These are phyloP conservation scores for Lasiommata megera DNA, from an alignment of 2,888 invertebrate genomes.

Conservation along the genomic window DNA sequence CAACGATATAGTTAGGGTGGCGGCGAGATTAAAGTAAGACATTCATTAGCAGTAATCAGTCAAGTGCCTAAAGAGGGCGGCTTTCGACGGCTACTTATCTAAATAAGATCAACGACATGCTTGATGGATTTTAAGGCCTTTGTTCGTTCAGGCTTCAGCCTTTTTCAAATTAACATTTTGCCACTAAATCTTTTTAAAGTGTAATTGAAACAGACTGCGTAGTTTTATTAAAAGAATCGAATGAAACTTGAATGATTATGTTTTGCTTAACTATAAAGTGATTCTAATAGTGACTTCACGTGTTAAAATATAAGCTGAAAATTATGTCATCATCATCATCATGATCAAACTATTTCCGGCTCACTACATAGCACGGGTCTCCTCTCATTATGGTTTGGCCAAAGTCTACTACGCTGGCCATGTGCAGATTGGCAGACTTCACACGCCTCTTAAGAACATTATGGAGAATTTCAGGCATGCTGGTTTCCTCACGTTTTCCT, in stretches of 20 bases:
- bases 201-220: background rate
- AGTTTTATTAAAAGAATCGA: background rate
- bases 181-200: constrained; percentile 5
- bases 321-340: too few species aligned
- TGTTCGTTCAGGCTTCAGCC: constrained; percentile 38
- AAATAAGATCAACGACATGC: constrained; percentile 75
- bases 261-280: background rate
- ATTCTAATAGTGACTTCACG: background rate
- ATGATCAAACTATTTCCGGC: too few species aligned
- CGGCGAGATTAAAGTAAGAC: constrained; percentile 61
- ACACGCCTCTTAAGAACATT: too few species aligned
- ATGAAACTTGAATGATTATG: background rate
- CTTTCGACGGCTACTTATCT: constrained; percentile 74
- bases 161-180: constrained; percentile 20
- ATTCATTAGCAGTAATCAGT: constrained; percentile 76
- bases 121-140: constrained; percentile 74
- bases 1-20: constrained; percentile 23
- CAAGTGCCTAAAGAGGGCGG: constrained; percentile 67
- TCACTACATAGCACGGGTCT: too few species aligned
- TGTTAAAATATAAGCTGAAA: too few species aligned
- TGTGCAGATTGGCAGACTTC: too few species aligned
- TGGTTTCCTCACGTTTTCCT: too few species aligned
- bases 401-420: too few species aligned
- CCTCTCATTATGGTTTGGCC: too few species aligned
- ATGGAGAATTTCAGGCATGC: too few species aligned